Percentiles rank a stretch among this genome's conserved stretches.
phyloP scores from a whole-genome alignment of 2,797 vertebrate species.

The Amniataba percoides region DNA sequence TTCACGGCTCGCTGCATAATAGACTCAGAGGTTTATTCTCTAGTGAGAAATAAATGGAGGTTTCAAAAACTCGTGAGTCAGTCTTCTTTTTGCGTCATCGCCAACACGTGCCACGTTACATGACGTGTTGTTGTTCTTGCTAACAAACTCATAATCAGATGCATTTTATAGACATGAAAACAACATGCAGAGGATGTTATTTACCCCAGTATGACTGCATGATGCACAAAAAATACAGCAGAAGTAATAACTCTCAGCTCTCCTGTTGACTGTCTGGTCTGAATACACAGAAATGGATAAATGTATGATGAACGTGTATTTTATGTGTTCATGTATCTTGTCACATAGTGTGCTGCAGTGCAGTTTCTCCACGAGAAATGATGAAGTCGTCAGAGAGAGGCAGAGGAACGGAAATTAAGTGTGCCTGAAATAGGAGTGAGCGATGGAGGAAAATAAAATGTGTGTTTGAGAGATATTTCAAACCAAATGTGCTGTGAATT shows the following conservation, averaged over 20 bases:
- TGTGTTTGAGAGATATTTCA: background rate
- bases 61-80: background rate
- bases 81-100: background rate
- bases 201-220: background rate
- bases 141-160: no score
- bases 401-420: conserved; percentile 9
- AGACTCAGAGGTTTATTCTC: background rate
- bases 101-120: background rate
- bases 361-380: conserved; percentile 8
- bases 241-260: background rate
- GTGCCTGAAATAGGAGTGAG: conserved; percentile 28
- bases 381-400: conserved; percentile 13
- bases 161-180: no score
- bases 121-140: no score
- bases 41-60: background rate
- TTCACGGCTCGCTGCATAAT: background rate
- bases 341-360: background rate
- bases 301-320: background rate
- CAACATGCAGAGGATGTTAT: background rate
- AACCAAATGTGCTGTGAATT: conserved; percentile 22
- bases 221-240: background rate
- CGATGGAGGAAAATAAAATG: background rate
- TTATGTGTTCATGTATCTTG: background rate
- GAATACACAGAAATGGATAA: background rate
- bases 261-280: background rate